Base-by-base conservation (phyloP, 2,113 vertebrate genomes). In the Colistium nudipinnis region DNA sequence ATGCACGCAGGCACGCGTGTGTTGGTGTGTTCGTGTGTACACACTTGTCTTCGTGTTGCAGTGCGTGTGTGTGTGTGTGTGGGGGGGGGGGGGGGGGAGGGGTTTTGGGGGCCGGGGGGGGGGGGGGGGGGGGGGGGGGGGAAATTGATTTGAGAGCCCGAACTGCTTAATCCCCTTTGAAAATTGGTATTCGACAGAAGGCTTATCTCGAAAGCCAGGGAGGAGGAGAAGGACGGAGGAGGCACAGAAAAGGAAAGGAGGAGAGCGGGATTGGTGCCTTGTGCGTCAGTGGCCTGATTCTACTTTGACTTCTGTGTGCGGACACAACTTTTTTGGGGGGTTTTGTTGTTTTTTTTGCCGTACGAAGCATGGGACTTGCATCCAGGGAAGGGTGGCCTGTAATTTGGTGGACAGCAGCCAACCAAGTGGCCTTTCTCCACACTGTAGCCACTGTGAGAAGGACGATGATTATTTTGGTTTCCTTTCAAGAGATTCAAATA, bases 161-260 rank as follows among this genome's bases (percentile, higher is more conserved):
- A 83, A 81, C 74, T 82, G 74, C 67, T 69, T 88, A 88, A 89
- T 89, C 86, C 70, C 85, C 70, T 71, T 80, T 85, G 60, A 66
- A 86, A 86, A 90, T 84, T 85, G 84, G 60, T 82, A 80, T 89
- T 84, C 49, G 83, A 87, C 79, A 78, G 86, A 80, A 83, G 76
- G 83, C 81, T 88, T 86, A 88, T 89, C 76, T 88, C 64, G 60
- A 49, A 78, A 67, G 55, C 74, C 67, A 70, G 74, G 61, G 69
- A 59, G 33, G 60, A 49, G 30, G 65, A 78, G 14, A 38, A 5
- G 28, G 62, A 53, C 5, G 28, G 62, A 53, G 30, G 43, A 48
- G 30, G 35, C 33, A 14, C 39, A 20, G 27, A 49, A 45, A 31
- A 43, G 27, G 19, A 66, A 41, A 24, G 28, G 20, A 80, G 22